Evolutionary conservation across 2,797 vertebrate genomes (phyloP), one percentile per base, ranked within the genome.

Genomic region (Sebastiscus albofasciatus): DNA sequence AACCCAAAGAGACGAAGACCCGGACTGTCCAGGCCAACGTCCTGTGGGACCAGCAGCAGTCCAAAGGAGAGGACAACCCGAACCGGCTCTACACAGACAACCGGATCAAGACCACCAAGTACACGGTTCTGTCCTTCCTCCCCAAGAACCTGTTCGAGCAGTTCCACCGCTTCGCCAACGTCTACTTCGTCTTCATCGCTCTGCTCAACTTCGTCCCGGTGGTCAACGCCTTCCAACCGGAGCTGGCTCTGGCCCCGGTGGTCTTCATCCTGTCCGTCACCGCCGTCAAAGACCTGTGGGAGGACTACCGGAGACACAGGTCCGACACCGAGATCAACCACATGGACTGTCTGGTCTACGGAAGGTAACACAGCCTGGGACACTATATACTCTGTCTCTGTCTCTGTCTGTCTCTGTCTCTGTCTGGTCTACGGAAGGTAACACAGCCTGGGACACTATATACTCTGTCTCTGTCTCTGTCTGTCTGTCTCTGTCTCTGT

Each of bases 141-240:
- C 98, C 98, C 72, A 99, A 99, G 94, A 99, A 99, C 87, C 97
- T 99, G 11, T 99, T 99, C 5, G 98, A 99, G 79, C 98, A 99
- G 94, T 99, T 99, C 83, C 98, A 99, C 78, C 95, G 98, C 54
- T 96, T 99, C 75, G 98, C 98, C 87, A 99, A 99, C 16, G 97
- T 99, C 54, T 99, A 99, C 95, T 99, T 99, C 18, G 98, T 99
- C 9, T 97, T 99, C 91, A 98, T 99, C 60, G 97, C 98, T 0
- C 91, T 99, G 89, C 96, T 99, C 49, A 99, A 99, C 90, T 99
- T 99, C 6, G 96, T 97, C 54, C 98, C 98, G 0, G 95, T 97
- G 0, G 97, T 99, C 81, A 98, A 97, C 14, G 98, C 98, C 8
- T 99, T 99, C 88, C 98, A 98, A 87, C 98, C 98, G 0, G 98